A percentile compares a stretch with the other conserved stretches of the same genome.
These are phyloP conservation scores for Rhinolophus ferrumequinum DNA, from an alignment of 2,113 vertebrate genomes.

Conservation along the genomic window DNA sequence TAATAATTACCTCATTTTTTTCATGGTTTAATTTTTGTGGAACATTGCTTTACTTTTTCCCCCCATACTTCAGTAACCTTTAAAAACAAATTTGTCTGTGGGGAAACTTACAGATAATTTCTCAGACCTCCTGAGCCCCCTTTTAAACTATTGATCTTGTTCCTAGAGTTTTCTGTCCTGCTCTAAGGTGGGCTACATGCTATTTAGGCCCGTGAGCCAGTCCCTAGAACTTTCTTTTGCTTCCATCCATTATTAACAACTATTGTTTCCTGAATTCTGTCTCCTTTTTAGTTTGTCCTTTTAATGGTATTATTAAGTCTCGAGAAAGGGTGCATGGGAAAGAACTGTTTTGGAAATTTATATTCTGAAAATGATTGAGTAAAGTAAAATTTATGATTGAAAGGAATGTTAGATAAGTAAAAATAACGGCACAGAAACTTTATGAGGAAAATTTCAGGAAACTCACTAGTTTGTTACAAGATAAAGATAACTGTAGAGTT, in stretches of 20 bases:
- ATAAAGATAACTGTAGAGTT: neutral
- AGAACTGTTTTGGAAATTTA: neutral
- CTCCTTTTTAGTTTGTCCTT: neutral
- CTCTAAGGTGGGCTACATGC: neutral
- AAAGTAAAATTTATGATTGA: neutral
- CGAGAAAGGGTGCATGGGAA: neutral
- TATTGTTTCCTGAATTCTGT: neutral
- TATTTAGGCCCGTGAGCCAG: neutral
- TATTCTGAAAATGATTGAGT: neutral
- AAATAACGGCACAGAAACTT: neutral
- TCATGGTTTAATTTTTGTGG: neutral
- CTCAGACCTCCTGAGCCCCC: neutral
- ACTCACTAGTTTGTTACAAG: conserved; percentile 27
- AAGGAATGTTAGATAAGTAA: neutral
- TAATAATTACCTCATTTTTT: neutral
- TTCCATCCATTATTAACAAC: neutral
- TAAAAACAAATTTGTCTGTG: neutral
- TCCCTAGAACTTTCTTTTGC: neutral
- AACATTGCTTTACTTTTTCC: neutral
- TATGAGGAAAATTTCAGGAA: conserved; percentile 19
- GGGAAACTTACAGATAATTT: neutral
- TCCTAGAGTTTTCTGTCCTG: neutral
- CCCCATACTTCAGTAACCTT: neutral
- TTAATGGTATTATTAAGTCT: neutral
- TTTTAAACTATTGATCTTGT: neutral